These are phyloP conservation scores for Ficedula albicollis DNA, from an alignment of 2,797 vertebrate species.

Conservation along the genomic window DNA sequence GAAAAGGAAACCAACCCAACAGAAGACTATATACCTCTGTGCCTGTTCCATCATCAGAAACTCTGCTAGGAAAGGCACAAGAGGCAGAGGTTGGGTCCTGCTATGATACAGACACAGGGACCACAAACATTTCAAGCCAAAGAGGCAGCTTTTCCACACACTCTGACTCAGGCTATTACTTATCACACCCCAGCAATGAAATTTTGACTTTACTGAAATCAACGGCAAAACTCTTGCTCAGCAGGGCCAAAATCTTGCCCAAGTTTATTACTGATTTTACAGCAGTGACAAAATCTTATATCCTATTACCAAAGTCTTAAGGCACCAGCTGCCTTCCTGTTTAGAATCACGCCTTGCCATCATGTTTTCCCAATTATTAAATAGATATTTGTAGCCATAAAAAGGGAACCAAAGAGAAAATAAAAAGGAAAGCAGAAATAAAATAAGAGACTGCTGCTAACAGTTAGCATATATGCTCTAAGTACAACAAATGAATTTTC, in stretches of 20 bases:
- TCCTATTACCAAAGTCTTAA: neutral
- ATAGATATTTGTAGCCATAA: slow-evolving; percentile 1
- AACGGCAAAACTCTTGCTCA: neutral
- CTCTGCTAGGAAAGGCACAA: neutral
- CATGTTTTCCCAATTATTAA: slow-evolving; percentile 19
- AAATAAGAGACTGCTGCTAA: neutral
- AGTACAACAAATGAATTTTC: slow-evolving; percentile 50
- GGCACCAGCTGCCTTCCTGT: neutral
- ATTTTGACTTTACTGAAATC: neutral
- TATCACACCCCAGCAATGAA: neutral
- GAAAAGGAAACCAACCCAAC: neutral
- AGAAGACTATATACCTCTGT: neutral
- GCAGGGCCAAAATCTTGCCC: neutral
- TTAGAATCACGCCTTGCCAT: neutral
- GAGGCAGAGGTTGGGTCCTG: neutral
- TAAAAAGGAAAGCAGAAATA: neutral
- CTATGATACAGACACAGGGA: neutral
- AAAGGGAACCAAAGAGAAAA: neutral
- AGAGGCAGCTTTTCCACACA: neutral
- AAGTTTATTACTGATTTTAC: neutral
- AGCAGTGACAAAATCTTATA: slow-evolving; percentile 6
- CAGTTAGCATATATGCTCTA: neutral
- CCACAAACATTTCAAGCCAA: neutral
- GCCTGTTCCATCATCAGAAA: neutral
- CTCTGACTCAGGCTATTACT: neutral